Conservation (phyloP, 2,888 invertebrate species). For the Sphinx pinastri region DNA sequence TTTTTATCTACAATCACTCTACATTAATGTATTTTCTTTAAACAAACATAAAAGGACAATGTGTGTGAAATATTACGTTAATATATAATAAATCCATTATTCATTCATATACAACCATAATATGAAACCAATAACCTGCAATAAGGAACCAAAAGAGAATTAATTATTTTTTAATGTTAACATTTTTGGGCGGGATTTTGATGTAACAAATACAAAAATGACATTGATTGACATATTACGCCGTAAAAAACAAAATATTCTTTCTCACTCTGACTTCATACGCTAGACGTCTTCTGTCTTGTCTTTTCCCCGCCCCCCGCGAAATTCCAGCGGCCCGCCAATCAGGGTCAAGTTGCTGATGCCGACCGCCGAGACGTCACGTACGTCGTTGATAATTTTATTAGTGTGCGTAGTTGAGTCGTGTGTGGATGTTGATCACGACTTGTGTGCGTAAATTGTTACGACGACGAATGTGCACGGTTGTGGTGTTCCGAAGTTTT, state of each 20-base stretch:
- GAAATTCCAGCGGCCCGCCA: slow-evolving; percentile 15
- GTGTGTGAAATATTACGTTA: too few relatives aligned
- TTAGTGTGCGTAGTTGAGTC: slow-evolving; percentile 32
- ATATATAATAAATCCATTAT: too few relatives aligned
- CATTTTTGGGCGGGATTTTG: too few relatives aligned
- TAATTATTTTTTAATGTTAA: too few relatives aligned
- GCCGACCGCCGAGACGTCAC: slow-evolving; percentile 44
- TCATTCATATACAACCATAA: too few relatives aligned
- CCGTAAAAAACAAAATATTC: slow-evolving; percentile 2
- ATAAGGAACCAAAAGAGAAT: too few relatives aligned
- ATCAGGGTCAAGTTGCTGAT: slow-evolving; percentile 28
- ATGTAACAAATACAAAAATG: too few relatives aligned
- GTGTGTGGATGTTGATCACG: slow-evolving; percentile 29
- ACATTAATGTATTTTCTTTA: too few relatives aligned
- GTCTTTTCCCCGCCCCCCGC: not conserved
- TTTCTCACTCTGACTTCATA: slow-evolving; percentile 6
- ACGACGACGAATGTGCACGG: slow-evolving; percentile 47
- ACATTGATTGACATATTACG: not conserved
- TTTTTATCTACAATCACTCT: too few relatives aligned
- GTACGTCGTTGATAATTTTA: slow-evolving; percentile 33
- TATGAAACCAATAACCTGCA: too few relatives aligned
- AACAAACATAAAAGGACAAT: too few relatives aligned
- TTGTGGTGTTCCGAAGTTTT: slow-evolving; percentile 53
- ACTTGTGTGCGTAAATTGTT: slow-evolving; percentile 52
- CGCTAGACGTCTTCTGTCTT: not conserved